These are phyloP conservation scores for Enteromius radiatus DNA, from an alignment of 2,797 vertebrate species.

Conservation along the genomic window DNA sequence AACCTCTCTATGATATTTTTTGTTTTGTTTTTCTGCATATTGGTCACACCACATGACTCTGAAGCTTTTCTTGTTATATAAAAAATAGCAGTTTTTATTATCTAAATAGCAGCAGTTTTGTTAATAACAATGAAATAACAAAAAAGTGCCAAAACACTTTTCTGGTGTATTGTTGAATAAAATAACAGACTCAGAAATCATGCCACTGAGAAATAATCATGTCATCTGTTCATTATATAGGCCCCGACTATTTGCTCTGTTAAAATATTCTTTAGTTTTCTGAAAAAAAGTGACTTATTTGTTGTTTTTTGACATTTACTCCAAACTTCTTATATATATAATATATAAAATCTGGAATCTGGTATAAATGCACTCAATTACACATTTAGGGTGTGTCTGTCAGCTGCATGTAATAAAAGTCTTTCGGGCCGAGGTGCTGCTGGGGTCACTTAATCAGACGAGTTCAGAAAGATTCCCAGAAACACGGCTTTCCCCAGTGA, in stretches of 20 bases:
- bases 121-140: not conserved
- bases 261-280: not conserved
- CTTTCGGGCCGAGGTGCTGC: not conserved
- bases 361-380: not conserved
- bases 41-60: not conserved
- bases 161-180: not conserved
- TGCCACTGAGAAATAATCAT: not conserved
- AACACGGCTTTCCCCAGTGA: not conserved
- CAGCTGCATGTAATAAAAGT: conserved; percentile 32
- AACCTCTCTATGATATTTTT: not conserved
- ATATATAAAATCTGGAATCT: not conserved
- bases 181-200: not conserved
- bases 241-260: not conserved
- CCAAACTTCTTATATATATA: not conserved
- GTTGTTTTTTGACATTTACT: not conserved
- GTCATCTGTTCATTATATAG: not conserved
- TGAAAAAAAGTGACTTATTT: not conserved
- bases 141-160: not conserved
- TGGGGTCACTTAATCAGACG: not conserved
- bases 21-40: not conserved
- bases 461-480: conserved; percentile 22
- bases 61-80: no score
- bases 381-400: conserved; percentile 25
- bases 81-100: no score
- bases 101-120: no score